Evolutionary conservation across 2,888 invertebrate species (phyloP), one percentile per base, ranked within the genome.

Genomic region (Orthonevra nobilis): DNA sequence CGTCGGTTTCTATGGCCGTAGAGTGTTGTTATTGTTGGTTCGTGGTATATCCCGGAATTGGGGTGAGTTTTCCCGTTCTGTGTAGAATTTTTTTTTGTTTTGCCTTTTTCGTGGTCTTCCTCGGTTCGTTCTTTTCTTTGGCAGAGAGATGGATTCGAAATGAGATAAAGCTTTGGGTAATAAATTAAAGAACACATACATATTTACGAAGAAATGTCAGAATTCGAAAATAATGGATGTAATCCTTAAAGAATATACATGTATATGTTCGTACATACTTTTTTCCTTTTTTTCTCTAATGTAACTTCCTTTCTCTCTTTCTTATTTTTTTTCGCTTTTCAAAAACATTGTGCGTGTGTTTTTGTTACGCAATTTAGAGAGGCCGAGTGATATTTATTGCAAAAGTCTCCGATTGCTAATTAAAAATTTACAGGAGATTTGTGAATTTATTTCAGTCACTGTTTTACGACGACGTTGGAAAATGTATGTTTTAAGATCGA

Each of bases 201-300:
- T 68, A 79, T 73, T 79, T 79, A 66, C 66, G 60, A 68, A 79
- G 73, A 79, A 79, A 79, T 79, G 79, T 79, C 79, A 79, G 79
- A 79, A 79, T 79, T 79, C 42, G 54, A 68, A 79, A 79, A 79
- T 79, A 79, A 79, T 79, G 73, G 79, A 64, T 60, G 79, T 79
- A 73, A 68, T 79, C 61, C 61, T 79, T 73, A 66, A 73, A 66
- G 72, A 48, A 77, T 50, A 19, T n/a, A n/a, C n/a, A n/a, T n/a
- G n/a, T n/a, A n/a, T n/a, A n/a, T n/a, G n/a, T n/a, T n/a, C n/a
- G n/a, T n/a, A n/a, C n/a, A n/a, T n/a, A n/a, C n/a, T 36, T 63
- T 32, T 68, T 56, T 50, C 30, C 56, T 30, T 12, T 38, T 58
- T 54, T 60, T 48, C 32, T 34, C n/a, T 52, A 52, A 46, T 79